Evolutionary conservation across 1,140 invertebrate genomes (phyloP), one percentile per base, ranked within the genome.

Genomic region (Sinonovacula constricta): DNA sequence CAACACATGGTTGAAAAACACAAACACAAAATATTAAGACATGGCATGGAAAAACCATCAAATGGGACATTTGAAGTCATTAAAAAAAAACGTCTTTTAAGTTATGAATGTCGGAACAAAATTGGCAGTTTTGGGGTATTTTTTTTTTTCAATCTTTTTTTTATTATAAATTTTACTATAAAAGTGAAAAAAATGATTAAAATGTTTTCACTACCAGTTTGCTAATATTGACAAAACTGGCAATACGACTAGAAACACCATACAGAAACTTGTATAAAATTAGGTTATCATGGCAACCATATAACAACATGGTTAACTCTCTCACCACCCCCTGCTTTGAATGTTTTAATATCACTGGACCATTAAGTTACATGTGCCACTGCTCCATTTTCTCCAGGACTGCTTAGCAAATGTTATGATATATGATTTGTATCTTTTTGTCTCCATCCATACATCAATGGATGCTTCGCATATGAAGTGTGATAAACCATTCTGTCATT

Each of bases 121-220:
- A n/a, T n/a, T n/a, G n/a, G n/a, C n/a, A n/a, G n/a, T n/a, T n/a
- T n/a, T n/a, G n/a, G n/a, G n/a, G n/a, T n/a, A n/a, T n/a, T n/a
- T n/a, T n/a, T n/a, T n/a, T n/a, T n/a, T n/a, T n/a, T n/a, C n/a
- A n/a, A n/a, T n/a, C n/a, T 65, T 65, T 14, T 63, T 74, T 69
- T 74, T 74, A 62, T 63, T 62, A 74, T 62, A 62, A 36, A 51
- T 74, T 69, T 74, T 74, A 74, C 63, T 74, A 74, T 74, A 74
- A 74, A 74, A 74, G 70, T 74, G 59, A 59, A 74, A 74, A 74
- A 70, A 60, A 36, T 34, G 15, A n/a, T 51, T 45, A 45, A 74
- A 63, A 63, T 63, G 14, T 5, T 49, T 45, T 62, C 59, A 62
- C 51, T 45, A 62, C 39, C 70, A 51, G 7, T 45, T 45, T 45